Evolutionary conservation across 92 coral and sea anemone genomes (phyloP).

Genomic region (Epizoanthus illoricatus): DNA sequence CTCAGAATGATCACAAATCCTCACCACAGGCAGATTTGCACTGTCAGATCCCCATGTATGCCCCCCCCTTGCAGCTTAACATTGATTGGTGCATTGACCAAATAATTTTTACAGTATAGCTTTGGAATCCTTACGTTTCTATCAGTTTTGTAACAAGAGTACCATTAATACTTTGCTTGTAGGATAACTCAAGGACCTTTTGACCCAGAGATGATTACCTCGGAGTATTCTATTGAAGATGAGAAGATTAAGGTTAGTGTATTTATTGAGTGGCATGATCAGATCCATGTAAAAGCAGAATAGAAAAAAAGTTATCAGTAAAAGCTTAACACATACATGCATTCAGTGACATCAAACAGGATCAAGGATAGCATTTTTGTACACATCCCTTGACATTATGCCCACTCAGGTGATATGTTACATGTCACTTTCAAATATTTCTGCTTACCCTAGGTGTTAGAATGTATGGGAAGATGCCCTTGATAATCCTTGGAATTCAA

Average conservation of each 20-base stretch:
- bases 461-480: too few relatives aligned
- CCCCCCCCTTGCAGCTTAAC: too few relatives aligned
- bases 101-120: background rate
- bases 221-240: conserved; percentile 89
- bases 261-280: background rate
- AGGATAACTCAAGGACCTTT: conserved; percentile 98
- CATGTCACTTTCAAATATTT: too few relatives aligned
- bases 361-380: too few relatives aligned
- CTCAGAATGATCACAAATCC: too few relatives aligned
- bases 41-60: too few relatives aligned
- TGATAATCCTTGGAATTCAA: too few relatives aligned
- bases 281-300: background rate
- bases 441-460: too few relatives aligned
- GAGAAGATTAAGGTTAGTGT: conserved; percentile 81
- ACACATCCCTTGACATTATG: too few relatives aligned
- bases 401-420: too few relatives aligned
- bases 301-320: background rate
- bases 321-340: background rate
- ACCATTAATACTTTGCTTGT: background rate
- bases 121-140: background rate
- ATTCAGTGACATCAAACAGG: background rate
- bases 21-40: too few relatives aligned
- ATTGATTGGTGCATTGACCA: background rate
- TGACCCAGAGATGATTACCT: conserved; percentile 77
- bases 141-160: background rate